Percentiles rank a stretch among this genome's conserved stretches.
phyloP scores from a whole-genome alignment of 2,113 vertebrate species.

The Catagonus wagneri region DNA sequence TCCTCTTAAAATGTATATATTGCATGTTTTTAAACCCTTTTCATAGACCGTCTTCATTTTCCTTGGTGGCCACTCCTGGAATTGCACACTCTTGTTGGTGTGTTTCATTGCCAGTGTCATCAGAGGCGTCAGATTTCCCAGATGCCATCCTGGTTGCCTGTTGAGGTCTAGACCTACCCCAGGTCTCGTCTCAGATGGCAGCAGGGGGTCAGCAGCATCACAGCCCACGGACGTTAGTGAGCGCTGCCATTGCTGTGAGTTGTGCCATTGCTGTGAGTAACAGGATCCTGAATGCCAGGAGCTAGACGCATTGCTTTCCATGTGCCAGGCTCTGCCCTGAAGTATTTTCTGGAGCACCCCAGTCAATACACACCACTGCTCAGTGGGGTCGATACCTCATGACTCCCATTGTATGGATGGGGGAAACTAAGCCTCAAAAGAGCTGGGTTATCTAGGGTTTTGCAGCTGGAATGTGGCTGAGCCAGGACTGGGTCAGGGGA shows the following conservation, averaged over 20 bases:
- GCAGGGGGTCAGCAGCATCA: neutral
- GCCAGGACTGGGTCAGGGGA: neutral
- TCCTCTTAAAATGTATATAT: neutral
- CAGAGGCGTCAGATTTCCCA: neutral
- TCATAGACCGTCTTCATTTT: neutral
- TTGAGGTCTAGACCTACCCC: neutral
- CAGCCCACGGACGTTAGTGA: neutral
- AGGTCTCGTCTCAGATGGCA: neutral
- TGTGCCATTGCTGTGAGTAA: neutral
- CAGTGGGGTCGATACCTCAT: neutral
- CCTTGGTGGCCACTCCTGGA: neutral
- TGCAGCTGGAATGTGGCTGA: neutral
- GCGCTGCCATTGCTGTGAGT: rapidly evolving
- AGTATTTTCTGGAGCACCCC: neutral
- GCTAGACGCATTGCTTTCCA: neutral
- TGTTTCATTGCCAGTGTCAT: neutral
- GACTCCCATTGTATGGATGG: neutral
- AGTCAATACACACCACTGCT: neutral
- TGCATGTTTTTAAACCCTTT: neutral
- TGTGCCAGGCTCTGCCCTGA: neutral
- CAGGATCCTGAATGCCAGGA: neutral
- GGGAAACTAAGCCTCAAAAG: neutral
- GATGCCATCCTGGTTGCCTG: rapidly evolving
- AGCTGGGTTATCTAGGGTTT: neutral
- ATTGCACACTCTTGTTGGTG: neutral